These are phyloP conservation scores for Ganaspis brasiliensis DNA, from an alignment of 2,888 invertebrate species.

Conservation along the genomic window DNA sequence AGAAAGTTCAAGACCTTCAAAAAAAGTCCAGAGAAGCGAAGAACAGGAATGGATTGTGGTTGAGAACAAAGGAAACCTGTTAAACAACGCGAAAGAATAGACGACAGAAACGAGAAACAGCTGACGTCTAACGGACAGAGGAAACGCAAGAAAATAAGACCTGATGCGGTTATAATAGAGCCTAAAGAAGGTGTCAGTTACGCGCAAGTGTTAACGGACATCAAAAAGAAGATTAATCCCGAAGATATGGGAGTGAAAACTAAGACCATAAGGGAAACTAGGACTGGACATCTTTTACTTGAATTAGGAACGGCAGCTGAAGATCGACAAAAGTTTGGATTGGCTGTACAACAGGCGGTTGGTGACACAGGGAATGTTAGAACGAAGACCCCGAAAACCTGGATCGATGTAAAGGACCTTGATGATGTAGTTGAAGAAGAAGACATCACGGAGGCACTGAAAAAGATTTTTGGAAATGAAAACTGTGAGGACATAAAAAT, in stretches of 20 bases:
- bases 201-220: no score
- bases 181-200: no score
- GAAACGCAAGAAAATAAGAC: no score
- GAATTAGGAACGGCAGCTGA: conserved; percentile 23
- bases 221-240: conserved; percentile 27
- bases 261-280: conserved; percentile 44
- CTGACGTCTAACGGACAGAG: no score
- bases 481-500: conserved; percentile 23
- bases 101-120: no score
- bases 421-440: conserved; percentile 9
- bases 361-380: conserved; percentile 10
- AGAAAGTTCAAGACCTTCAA: no score
- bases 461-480: neutral
- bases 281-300: conserved; percentile 42
- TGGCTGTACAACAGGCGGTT: conserved; percentile 14
- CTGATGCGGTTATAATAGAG: no score
- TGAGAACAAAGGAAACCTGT: no score
- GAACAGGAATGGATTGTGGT: no score
- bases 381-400: neutral
- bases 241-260: conserved; percentile 28
- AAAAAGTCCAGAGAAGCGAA: no score
- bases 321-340: neutral
- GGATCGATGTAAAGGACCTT: conserved; percentile 51
- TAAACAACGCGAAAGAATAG: no score
- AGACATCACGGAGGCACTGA: conserved; percentile 49